Conservation (phyloP, 2,113 vertebrate species). For the Grallaria varia region DNA sequence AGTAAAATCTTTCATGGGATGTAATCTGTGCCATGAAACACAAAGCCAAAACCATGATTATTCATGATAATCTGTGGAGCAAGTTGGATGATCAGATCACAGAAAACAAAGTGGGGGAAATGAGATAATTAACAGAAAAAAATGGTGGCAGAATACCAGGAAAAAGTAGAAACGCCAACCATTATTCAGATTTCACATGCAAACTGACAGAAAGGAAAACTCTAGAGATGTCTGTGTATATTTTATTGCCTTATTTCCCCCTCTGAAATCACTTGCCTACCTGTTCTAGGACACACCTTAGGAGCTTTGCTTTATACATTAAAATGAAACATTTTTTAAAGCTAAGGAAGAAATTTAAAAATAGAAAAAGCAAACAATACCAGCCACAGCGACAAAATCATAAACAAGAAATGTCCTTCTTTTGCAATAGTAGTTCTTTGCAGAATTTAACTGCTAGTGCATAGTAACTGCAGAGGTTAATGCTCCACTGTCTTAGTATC, state of each 20-base stretch:
- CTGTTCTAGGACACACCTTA: not conserved
- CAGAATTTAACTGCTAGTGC: not conserved
- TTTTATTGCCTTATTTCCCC: not conserved
- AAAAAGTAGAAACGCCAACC: not conserved
- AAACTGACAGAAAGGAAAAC: conserved; percentile 10
- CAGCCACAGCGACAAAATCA: not conserved
- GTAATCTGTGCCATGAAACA: not conserved
- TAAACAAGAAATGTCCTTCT: not conserved
- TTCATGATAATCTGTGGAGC: not conserved
- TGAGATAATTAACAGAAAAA: not conserved
- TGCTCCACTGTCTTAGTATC: not conserved
- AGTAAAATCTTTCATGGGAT: not conserved
- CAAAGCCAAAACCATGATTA: not conserved
- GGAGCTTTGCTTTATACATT: not conserved
- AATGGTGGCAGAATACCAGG: not conserved
- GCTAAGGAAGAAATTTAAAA: not conserved
- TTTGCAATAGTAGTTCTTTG: not conserved
- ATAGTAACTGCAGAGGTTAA: not conserved
- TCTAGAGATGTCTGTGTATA: not conserved
- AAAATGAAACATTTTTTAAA: not conserved
- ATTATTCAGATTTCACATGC: not conserved
- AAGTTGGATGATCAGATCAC: not conserved
- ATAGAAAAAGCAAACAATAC: not conserved
- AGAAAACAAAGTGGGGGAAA: not conserved
- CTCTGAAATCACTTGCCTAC: not conserved